Evolutionary conservation across 2,888 invertebrate genomes (phyloP), one percentile per base, ranked within the genome.

Genomic region (Hirtodrosophila duncani): DNA sequence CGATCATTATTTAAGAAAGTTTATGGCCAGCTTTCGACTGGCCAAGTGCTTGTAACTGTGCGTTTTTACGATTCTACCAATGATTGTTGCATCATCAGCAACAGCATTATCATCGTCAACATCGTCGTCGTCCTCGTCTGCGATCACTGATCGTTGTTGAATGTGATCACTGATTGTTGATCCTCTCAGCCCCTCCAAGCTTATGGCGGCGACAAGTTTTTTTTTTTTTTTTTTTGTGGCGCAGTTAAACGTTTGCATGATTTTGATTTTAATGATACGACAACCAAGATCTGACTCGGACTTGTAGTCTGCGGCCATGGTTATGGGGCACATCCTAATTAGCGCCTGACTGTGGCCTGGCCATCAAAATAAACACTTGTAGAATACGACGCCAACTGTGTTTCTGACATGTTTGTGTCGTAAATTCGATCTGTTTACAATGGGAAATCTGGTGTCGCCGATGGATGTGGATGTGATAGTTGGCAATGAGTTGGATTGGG

Each of bases 301-400:
- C 16, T 41, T 11, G 23, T 9, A 20, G 13, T n/a, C 17, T 27
- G n/a, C 1, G 23, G 11, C 34, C 10, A 13, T n/a, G 37, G 3
- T 17, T 7, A 3, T 9, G n/a, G 41, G 33, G 69, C 65, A 74
- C 79, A 38, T 64, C 81, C 72, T 74, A 74, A 74, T 74, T 74
- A 74, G 78, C 72, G 68, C 59, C 59, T 60, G 64, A 55, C 71
- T 65, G 79, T 44, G 62, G 56, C 29, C 46, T 62, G 79, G 64
- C 65, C 66, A 81, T 82, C 83, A 83, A 83, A 83, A 82, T 82
- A 82, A 82, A 82, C 74, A 79, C 81, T 82, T 81, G 64, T 62
- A 68, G 63, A 79, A 81, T 77, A 81, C 70, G 67, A 80, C n/a
- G 63, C 60, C 56, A 38, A 17, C 41, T 29, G 60, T 37, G 58